These are phyloP conservation scores for Ptychoptera albimana DNA, from an alignment of 2,888 invertebrate species.

Conservation along the genomic window DNA sequence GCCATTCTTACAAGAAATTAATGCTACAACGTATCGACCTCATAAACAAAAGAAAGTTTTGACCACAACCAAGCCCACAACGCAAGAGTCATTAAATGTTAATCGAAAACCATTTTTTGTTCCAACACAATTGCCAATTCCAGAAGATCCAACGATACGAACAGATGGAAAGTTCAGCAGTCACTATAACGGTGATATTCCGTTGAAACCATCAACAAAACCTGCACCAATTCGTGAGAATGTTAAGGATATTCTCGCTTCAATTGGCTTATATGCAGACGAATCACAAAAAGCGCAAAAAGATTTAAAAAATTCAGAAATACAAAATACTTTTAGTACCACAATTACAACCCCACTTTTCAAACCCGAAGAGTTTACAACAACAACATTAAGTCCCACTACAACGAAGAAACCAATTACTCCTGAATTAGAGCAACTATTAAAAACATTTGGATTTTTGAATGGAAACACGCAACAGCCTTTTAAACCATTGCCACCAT, in stretches of 20 bases:
- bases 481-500: conserved; percentile 29
- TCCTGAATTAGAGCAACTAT: conserved; percentile 25
- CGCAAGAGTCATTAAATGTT: not conserved
- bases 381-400: conserved; percentile 10
- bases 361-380: too few species aligned
- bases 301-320: not conserved
- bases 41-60: too few species aligned
- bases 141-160: conserved; percentile 5
- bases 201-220: conserved; percentile 5
- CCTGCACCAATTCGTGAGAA: conserved; percentile 21
- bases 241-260: conserved; percentile 28
- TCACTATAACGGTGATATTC: conserved; percentile 27
- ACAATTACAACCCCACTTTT: conserved; percentile 3
- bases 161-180: conserved; percentile 23
- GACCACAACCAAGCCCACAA: conserved; percentile 9
- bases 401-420: conserved; percentile 13
- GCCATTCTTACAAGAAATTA: conserved; percentile 10
- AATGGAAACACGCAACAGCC: conserved; percentile 13
- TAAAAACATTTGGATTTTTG: conserved; percentile 32
- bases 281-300: not conserved
- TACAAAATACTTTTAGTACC: not conserved
- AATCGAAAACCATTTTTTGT: not conserved
- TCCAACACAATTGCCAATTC: too few species aligned
- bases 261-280: conserved; percentile 27
- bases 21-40: too few species aligned